Conservation (phyloP, 2,113 vertebrate genomes). For the Sporophila hypoxantha region DNA sequence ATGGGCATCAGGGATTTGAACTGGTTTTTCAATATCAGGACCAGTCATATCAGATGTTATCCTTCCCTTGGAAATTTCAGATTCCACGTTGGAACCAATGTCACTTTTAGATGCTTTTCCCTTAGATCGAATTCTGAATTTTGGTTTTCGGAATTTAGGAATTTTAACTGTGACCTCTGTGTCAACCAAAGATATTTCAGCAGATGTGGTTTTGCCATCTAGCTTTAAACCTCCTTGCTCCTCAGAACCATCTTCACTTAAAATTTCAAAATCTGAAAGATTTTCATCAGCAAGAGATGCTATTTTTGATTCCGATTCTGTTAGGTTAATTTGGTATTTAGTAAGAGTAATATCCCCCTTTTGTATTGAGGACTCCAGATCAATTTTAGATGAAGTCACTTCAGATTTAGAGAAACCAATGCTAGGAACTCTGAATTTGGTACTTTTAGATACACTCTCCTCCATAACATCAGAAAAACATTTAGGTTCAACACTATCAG, state of each 20-base stretch:
- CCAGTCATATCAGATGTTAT: background rate
- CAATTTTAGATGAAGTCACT: background rate
- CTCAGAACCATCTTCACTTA: background rate
- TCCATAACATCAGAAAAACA: fast-evolving
- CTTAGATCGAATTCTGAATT: background rate
- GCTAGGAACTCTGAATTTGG: background rate
- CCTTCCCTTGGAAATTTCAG: background rate
- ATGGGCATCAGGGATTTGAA: background rate
- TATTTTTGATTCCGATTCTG: background rate
- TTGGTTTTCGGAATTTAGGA: background rate
- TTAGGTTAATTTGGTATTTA: background rate
- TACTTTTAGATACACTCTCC: fast-evolving
- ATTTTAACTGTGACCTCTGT: constrained; percentile 2
- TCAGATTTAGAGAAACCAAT: constrained; percentile 16
- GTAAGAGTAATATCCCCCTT: background rate
- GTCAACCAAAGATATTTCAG: background rate
- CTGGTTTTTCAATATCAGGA: background rate
- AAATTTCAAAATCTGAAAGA: background rate
- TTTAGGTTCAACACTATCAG: fast-evolving
- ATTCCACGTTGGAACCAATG: fast-evolving
- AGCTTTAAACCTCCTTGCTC: background rate
- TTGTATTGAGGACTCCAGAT: background rate
- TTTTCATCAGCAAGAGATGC: background rate
- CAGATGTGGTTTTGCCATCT: fast-evolving
- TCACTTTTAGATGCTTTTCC: background rate